Base-by-base conservation (phyloP, 2,797 vertebrate species). In the Microcaecilia unicolor region DNA sequence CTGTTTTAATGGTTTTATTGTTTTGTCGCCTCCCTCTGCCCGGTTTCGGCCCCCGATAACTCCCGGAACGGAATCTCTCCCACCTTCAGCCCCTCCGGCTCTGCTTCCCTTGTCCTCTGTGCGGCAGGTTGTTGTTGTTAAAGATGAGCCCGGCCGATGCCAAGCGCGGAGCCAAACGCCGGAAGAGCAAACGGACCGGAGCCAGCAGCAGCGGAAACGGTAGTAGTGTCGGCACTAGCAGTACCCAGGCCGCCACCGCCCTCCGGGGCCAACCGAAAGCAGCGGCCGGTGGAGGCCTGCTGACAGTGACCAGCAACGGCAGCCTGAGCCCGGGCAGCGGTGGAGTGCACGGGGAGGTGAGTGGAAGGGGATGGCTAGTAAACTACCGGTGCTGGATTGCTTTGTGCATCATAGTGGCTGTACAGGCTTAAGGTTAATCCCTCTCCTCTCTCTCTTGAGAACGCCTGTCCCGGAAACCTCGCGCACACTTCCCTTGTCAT, bases 101-200 rank as follows among this genome's bases (percentile, higher is more conserved):
- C 22, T 47, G 42, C 14, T 67, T 74, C 70, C 73, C 22, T 21
- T 15, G 44, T 28, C 24, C 49, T 55, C 72, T 51, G 75, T 78
- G 73, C 76, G 76, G 71, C 64, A 39, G 35, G 39, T 28, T 63
- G 18, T 34, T 31, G 6, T 22, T 15, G 26, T 44, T 32, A 63
- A 60, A 74, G 74, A 95, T 97, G 92, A 95, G 92, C 74, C 92
- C 92, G 50, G 93, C 92, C 79, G 92, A 95, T 84, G 92, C 92
- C 68, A 97, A 95, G 74, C 87, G 92, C 68, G 92, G 92, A 78
- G 91, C 92, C 72, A 94, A 91, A 75, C 91, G 92, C 78, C 91
- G 92, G 83, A 96, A 95, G 90, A 93, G 93, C 79, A 94, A 95
- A 88, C 89, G 92, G 72, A 91, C 91, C 83, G 90, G 90, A 76